phyloP scores from a whole-genome alignment of 2,888 invertebrate species.

The Platynereis dumerilii region DNA sequence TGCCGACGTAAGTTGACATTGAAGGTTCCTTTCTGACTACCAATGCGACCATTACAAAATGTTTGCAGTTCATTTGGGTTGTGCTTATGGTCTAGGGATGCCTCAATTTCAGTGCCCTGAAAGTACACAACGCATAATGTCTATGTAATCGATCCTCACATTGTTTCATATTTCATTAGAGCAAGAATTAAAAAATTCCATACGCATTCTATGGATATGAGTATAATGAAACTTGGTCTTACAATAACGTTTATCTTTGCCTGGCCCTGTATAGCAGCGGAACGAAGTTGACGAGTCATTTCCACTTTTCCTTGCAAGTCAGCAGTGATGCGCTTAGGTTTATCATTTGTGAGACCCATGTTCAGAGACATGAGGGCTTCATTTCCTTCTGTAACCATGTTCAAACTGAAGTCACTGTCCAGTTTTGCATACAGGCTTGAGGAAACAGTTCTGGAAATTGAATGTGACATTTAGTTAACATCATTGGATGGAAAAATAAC shows the following conservation, averaged over 20 bases:
- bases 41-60: not conserved
- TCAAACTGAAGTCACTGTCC: not conserved
- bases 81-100: not conserved
- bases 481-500: too few species aligned
- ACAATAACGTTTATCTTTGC: too few species aligned
- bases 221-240: too few species aligned
- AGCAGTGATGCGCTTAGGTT: not conserved
- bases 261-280: too few species aligned
- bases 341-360: constrained; percentile 1
- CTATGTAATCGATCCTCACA: too few species aligned
- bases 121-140: not conserved
- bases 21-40: constrained; percentile 16
- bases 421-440: not conserved
- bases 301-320: not conserved
- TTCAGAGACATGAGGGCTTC: not conserved
- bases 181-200: too few species aligned
- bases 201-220: too few species aligned
- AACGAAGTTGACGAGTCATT: too few species aligned
- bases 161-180: too few species aligned
- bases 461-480: too few species aligned
- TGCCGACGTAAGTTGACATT: constrained; percentile 27
- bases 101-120: not conserved
- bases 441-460: not conserved
- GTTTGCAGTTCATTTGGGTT: not conserved
- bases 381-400: not conserved